Percentiles rank a stretch among this genome's conserved stretches.
Conservation (phyloP, 2,888 invertebrate species). For the Macaria liturata region DNA sequence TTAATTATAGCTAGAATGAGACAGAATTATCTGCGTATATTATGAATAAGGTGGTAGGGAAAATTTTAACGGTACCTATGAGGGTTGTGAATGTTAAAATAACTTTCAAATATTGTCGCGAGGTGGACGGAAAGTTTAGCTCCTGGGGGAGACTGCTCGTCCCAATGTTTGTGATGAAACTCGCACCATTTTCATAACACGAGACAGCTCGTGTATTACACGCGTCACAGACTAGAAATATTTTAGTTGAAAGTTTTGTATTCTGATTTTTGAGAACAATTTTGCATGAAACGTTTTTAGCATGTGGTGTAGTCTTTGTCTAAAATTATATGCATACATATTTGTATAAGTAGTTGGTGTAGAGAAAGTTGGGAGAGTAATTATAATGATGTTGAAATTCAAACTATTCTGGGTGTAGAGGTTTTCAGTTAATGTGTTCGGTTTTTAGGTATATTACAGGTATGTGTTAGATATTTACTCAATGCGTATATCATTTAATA, state of each 20-base stretch:
- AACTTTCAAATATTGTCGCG: constrained; percentile 84
- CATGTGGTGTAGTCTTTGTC: constrained; percentile 2
- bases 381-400: constrained; percentile 47
- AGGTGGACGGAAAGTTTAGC: constrained; percentile 80
- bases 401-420: too few relatives aligned
- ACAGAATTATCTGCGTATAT: constrained; percentile 59
- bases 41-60: constrained; percentile 81
- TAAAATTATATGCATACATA: background rate
- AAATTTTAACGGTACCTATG: constrained; percentile 84
- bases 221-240: constrained; percentile 18
- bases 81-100: constrained; percentile 83
- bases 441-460: too few relatives aligned
- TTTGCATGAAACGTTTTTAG: background rate
- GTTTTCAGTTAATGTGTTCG: too few relatives aligned
- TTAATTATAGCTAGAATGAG: constrained; percentile 47
- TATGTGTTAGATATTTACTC: too few relatives aligned
- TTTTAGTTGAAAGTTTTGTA: background rate
- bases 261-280: constrained; percentile 2
- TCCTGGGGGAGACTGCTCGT: constrained; percentile 77
- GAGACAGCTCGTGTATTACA: constrained; percentile 40
- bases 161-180: constrained; percentile 79
- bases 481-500: too few relatives aligned
- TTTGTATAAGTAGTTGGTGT: constrained; percentile 49
- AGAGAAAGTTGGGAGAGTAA: constrained; percentile 58
- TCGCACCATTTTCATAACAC: constrained; percentile 74